Percentiles rank a stretch among this genome's conserved stretches.
Evolutionary conservation across 2,113 vertebrate species (phyloP).

Genomic region (Carettochelys insculpta): DNA sequence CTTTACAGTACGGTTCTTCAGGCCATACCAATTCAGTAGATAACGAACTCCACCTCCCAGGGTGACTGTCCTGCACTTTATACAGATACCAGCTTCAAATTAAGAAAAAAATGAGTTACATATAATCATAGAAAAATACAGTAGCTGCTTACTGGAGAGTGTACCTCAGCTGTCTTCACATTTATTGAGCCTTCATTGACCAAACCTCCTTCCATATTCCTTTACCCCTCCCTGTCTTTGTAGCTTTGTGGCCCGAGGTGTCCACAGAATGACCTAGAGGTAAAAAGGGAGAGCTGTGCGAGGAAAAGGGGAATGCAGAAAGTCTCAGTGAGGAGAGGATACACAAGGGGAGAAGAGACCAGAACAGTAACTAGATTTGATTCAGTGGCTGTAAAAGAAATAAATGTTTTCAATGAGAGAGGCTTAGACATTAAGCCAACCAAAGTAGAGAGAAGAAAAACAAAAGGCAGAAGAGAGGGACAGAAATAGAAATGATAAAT

Average conservation of each 20-base stretch:
- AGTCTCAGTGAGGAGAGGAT: too few relatives aligned
- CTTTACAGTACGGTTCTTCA: neutral
- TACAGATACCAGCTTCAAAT: rapidly evolving
- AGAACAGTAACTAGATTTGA: neutral
- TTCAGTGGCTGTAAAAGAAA: neutral
- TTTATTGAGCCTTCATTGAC: neutral
- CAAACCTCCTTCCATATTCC: neutral
- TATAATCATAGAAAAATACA: rapidly evolving
- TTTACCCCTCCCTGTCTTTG: neutral
- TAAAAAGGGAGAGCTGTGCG: neutral
- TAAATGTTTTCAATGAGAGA: neutral
- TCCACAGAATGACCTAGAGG: neutral
- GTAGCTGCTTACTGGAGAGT: neutral
- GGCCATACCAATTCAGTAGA: neutral
- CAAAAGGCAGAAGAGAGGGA: neutral
- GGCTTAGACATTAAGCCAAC: neutral
- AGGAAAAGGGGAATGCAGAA: neutral
- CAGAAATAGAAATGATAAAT: neutral
- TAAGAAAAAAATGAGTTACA: neutral
- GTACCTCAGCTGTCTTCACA: neutral
- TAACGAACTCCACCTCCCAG: neutral
- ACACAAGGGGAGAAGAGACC: neutral
- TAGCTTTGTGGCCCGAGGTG: neutral
- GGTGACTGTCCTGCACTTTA: rapidly evolving
- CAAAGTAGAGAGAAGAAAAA: neutral